These are phyloP conservation scores for Diabrotica undecimpunctata DNA, from an alignment of 1,140 invertebrate species.

Conservation along the genomic window DNA sequence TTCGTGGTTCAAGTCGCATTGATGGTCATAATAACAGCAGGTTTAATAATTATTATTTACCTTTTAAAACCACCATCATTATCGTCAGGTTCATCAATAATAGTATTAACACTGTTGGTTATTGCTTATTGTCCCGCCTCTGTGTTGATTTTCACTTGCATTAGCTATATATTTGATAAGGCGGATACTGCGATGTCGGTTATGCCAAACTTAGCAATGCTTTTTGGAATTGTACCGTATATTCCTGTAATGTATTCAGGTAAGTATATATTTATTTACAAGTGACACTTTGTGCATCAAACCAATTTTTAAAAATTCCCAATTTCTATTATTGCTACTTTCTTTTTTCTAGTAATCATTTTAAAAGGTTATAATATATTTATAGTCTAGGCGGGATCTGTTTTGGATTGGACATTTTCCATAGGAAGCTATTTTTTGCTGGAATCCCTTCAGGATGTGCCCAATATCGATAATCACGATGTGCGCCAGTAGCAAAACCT, in stretches of 20 bases:
- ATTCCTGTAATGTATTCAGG: constrained; percentile 65
- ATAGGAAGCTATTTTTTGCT: too few species aligned
- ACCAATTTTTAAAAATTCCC: too few species aligned
- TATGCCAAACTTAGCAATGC: constrained; percentile 69
- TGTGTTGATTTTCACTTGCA: constrained; percentile 69
- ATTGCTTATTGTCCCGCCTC: constrained; percentile 73
- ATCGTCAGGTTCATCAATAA: constrained; percentile 64
- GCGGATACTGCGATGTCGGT: constrained; percentile 77
- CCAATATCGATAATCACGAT: too few species aligned
- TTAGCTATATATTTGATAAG: constrained; percentile 80
- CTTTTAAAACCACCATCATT: constrained; percentile 66
- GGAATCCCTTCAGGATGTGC: too few species aligned
- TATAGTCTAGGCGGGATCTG: too few species aligned
- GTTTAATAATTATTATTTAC: constrained; percentile 65
- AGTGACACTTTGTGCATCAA: too few species aligned
- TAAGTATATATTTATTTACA: constrained; percentile 50
- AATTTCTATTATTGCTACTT: too few species aligned
- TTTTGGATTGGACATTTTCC: too few species aligned
- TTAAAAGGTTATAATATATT: too few species aligned
- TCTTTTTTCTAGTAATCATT: too few species aligned
- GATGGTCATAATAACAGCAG: constrained; percentile 64
- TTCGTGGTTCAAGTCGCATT: constrained; percentile 70
- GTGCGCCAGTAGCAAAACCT: too few species aligned
- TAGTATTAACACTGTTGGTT: constrained; percentile 62
- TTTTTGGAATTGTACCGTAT: constrained; percentile 72